Conservation (phyloP, 2,113 vertebrate genomes). For the Dipodomys spectabilis region DNA sequence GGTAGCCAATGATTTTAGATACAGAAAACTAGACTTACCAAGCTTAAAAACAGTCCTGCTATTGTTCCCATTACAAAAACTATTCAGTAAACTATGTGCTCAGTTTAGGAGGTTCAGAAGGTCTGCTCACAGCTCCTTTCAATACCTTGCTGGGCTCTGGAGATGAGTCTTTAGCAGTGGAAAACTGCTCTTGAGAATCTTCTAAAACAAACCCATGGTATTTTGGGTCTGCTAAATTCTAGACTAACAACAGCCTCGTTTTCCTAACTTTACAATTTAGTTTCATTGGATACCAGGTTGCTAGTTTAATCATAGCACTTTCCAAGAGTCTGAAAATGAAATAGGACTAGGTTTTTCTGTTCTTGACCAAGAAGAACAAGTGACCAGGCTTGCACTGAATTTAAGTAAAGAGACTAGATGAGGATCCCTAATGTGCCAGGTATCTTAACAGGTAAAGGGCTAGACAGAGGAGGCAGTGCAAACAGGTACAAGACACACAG, state of each 20-base stretch:
- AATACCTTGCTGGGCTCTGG: neutral
- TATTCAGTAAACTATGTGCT: conserved; percentile 17
- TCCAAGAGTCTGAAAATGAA: conserved; percentile 21
- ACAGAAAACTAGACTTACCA: neutral
- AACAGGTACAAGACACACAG: neutral
- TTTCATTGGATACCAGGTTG: neutral
- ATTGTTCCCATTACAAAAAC: conserved; percentile 5
- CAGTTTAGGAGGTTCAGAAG: neutral
- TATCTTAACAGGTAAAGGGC: neutral
- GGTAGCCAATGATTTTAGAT: neutral
- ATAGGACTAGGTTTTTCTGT: neutral
- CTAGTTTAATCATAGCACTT: neutral
- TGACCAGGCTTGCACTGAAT: neutral
- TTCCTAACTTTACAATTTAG: conserved; percentile 13
- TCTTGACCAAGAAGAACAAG: neutral
- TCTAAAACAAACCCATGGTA: neutral
- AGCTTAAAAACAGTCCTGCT: neutral
- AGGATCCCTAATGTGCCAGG: neutral
- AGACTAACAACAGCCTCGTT: conserved; percentile 17
- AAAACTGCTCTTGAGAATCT: neutral
- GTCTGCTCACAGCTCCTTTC: neutral
- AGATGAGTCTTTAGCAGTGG: neutral
- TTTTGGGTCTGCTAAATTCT: conserved; percentile 8
- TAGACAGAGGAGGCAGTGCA: neutral
- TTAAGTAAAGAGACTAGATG: neutral